These are phyloP conservation scores for Thelaira solivaga DNA, from an alignment of 2,888 invertebrate genomes.

Conservation along the genomic window DNA sequence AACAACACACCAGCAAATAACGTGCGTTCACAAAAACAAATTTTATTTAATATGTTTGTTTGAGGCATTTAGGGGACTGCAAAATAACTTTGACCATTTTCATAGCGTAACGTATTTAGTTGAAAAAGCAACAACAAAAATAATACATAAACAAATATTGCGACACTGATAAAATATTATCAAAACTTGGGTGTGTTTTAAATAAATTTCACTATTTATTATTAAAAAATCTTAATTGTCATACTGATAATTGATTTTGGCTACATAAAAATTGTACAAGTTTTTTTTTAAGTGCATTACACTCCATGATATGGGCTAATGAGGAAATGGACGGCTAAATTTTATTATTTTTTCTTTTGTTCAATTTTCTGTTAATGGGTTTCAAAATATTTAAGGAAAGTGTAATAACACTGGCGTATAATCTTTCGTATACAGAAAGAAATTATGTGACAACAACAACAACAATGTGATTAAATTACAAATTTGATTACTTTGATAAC, in stretches of 20 bases:
- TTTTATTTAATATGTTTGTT: slow-evolving; percentile 42
- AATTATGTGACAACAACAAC: no score
- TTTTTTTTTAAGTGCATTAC: slow-evolving; percentile 56
- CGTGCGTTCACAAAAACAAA: slow-evolving; percentile 37
- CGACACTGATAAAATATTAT: background rate
- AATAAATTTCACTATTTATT: no score
- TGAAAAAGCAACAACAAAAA: slow-evolving; percentile 25
- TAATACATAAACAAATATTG: background rate
- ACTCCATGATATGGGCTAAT: slow-evolving; percentile 58
- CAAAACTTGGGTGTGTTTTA: no score
- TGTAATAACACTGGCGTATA: slow-evolving; percentile 5
- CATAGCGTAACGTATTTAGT: slow-evolving; percentile 12
- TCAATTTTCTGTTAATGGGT: slow-evolving; percentile 24
- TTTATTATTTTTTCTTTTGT: slow-evolving; percentile 6
- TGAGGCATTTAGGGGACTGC: background rate
- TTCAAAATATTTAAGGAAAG: slow-evolving; percentile 24
- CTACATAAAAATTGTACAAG: no score
- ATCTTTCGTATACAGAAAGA: no score
- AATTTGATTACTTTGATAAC: no score
- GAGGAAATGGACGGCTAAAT: slow-evolving; percentile 52
- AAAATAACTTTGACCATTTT: slow-evolving; percentile 2
- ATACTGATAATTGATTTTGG: no score
- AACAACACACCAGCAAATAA: slow-evolving; percentile 27
- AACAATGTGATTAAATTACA: no score
- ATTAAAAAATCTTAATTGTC: no score